Evolutionary conservation across 2,888 invertebrate genomes (phyloP), one percentile per base, ranked within the genome.

Genomic region (Brachycybe producta): DNA sequence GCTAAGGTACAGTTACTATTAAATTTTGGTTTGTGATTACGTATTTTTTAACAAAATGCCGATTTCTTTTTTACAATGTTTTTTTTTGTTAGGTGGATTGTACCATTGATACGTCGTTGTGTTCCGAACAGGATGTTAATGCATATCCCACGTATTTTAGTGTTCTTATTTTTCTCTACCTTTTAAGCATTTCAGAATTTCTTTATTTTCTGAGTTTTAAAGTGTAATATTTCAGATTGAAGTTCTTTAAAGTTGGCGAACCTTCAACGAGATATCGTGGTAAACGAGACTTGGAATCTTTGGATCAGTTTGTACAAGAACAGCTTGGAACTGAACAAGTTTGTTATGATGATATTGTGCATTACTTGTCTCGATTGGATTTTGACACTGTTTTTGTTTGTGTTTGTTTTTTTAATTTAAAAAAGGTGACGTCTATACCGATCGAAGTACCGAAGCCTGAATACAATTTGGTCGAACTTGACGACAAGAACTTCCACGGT

Each of bases 201-300:
- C 11, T 21, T 26, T 2, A 47, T 47, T 7, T 47, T 11, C n/a
- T 47, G 15, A 41, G n/a, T 11, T 24, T 32, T 52, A 21, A 34
- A 43, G 13, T 46, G 21, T 27, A 2, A 26, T 34, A 27, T 43
- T 70, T 2, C 65, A 79, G 78, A 72, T 52, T 85, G 45, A 79
- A 84, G 56, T 84, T 84, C 62, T 88, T 83, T 66, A 80, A 80
- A 64, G 70, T 72, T 55, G 81, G 80, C 23, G 51, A 46, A 13
- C 76, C 78, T 56, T 78, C 82, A 1, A 72, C 79, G 5, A 82
- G 82, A 61, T 90, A 84, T 65, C 75, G 78, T 60, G 85, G 86
- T 1, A 78, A 80, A 0, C 73, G 85, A 54, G 85, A 86, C 64
- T 65, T 86, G 58, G 79, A 82, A 1, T 77, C 84, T 1, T 69